These are phyloP conservation scores for Drosophila meridionalis DNA, from an alignment of 2,888 invertebrate species.

Conservation along the genomic window DNA sequence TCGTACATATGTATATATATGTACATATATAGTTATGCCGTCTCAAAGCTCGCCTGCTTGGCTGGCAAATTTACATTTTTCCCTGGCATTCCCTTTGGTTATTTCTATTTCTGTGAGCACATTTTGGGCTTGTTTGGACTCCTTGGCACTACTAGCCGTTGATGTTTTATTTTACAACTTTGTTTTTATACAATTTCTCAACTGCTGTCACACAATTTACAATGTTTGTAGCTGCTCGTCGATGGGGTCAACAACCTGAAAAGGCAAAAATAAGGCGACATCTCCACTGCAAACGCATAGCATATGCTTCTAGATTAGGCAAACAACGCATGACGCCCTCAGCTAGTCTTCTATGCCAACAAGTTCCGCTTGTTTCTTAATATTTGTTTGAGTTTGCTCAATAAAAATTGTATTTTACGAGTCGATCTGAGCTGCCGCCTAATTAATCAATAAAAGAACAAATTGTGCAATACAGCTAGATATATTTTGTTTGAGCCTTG, in stretches of 20 bases:
- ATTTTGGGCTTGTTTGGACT: conserved; percentile 37
- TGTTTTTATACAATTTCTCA: conserved; percentile 68
- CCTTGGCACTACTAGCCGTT: conserved; percentile 11
- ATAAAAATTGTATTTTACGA: conserved; percentile 46
- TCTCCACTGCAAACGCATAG: conserved; percentile 33
- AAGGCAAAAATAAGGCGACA: conserved; percentile 9
- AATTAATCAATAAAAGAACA: conserved; percentile 48
- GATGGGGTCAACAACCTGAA: conserved; percentile 60
- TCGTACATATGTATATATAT: not conserved
- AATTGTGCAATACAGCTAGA: not conserved
- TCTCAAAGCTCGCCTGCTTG: conserved; percentile 31
- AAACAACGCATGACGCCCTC: conserved; percentile 23
- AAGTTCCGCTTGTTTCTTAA: conserved; percentile 27
- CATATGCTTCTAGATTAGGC: conserved; percentile 20
- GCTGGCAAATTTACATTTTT: conserved; percentile 55
- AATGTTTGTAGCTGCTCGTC: conserved; percentile 26
- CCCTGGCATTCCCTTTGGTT: conserved; percentile 32
- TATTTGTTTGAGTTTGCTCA: conserved; percentile 17
- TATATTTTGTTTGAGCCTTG: conserved; percentile 10
- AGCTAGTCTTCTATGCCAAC: not conserved
- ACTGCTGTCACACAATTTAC: conserved; percentile 66
- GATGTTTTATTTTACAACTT: conserved; percentile 69
- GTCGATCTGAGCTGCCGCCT: conserved; percentile 20
- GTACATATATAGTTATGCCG: not conserved
- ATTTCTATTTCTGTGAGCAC: conserved; percentile 23